phyloP scores from a whole-genome alignment of 1,140 invertebrate genomes.

The Formica selysi region DNA sequence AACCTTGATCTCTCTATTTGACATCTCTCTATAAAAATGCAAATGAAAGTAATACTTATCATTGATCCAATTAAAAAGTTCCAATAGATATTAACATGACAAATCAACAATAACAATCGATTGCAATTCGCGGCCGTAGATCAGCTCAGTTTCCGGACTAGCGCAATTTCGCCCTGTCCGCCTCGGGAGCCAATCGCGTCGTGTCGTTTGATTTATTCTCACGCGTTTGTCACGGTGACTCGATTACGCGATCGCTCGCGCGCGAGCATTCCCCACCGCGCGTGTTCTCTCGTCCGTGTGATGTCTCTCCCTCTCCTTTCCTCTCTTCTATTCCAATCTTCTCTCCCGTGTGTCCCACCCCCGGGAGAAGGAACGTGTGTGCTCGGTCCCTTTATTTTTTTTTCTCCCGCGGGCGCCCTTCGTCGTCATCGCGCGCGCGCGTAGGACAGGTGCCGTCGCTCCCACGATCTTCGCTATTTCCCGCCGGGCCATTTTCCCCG shows the following conservation, averaged over 20 bases:
- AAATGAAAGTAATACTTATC: not conserved
- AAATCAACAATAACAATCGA: not conserved
- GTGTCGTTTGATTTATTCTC: slow-evolving; percentile 57
- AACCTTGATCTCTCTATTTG: not conserved
- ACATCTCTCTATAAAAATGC: not conserved
- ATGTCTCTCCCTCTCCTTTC: not conserved
- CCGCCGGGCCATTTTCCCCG: slow-evolving; percentile 74
- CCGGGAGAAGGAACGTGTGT: slow-evolving; percentile 29
- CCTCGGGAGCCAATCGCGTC: slow-evolving; percentile 29
- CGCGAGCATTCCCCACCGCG: slow-evolving; percentile 45
- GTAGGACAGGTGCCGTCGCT: slow-evolving; percentile 76
- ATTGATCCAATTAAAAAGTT: not conserved
- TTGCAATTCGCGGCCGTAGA: not conserved
- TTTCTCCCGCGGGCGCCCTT: slow-evolving; percentile 62
- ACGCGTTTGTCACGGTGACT: slow-evolving; percentile 59
- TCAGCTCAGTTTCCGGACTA: not conserved
- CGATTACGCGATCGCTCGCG: slow-evolving; percentile 37
- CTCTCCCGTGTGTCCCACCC: slow-evolving; percentile 26
- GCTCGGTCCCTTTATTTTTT: slow-evolving; percentile 70
- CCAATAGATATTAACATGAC: not conserved
- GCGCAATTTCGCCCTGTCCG: slow-evolving; percentile 13
- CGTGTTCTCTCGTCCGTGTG: not conserved
- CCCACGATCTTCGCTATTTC: slow-evolving; percentile 82
- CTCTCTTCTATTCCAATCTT: not conserved
- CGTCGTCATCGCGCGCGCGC: slow-evolving; percentile 38